Evolutionary conservation across 2,888 invertebrate species (phyloP), one percentile per base, ranked within the genome.

Genomic region (Melipona beecheii): DNA sequence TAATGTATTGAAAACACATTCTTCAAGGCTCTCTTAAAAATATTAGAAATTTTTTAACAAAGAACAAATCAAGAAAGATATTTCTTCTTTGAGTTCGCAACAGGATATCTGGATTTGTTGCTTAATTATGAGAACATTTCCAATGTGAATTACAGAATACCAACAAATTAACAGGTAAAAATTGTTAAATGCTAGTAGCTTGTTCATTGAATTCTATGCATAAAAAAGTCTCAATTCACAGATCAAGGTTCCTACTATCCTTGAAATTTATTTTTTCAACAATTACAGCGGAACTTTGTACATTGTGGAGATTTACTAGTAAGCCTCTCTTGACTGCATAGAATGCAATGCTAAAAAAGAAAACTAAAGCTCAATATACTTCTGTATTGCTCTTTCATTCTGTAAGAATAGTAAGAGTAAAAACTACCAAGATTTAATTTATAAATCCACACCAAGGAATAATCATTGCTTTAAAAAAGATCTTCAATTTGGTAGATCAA

Each of bases 191-290:
- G 21, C 15, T 36, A 60, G 43, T 24, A 56, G 58, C 31, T 71
- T 62, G n/a, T 75, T 58, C 75, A 65, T 73, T 62, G 69, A 58
- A 81, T 76, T 83, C 76, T 65, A 77, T 50, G 73, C 68, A 73
- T 56, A 71, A 43, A 43, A 66, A 52, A 31, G 17, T 24, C 71
- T 64, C 24, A 9, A 58, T 56, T 68, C 49, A 43, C 58, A 72
- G 31, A 56, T 27, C 66, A 75, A 80, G n/a, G 65, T 83, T 76
- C 76, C 73, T 49, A 65, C 2, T 31, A 54, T 70, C 70, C 43
- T 60, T 31, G 49, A 81, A 60, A 60, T 77, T 58, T 82, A 75
- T 81, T 82, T 82, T 82, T 72, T 75, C 74, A 43, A 76, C 49
- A 69, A 60, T 13, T 58, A 80, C 68, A 43, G n/a, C 11, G 75